A percentile compares a stretch with the other conserved stretches of the same genome.
Conservation (phyloP, 2,797 vertebrate species). For the Tapera naevia region DNA sequence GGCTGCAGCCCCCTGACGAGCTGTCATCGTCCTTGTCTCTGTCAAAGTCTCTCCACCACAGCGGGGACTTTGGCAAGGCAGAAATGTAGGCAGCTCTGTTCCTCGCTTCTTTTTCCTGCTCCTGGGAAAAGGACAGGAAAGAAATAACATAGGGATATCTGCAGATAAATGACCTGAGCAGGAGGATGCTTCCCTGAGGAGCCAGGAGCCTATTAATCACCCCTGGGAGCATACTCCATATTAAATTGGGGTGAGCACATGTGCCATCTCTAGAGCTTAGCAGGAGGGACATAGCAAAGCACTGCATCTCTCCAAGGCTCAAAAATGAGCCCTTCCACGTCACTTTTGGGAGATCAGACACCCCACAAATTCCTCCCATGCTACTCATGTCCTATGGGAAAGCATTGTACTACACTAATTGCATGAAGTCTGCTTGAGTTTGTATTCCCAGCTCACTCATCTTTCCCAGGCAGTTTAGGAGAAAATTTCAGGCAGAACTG, state of each 20-base stretch:
- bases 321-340: not conserved
- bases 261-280: not conserved
- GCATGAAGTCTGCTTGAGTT: not conserved
- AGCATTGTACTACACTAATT: not conserved
- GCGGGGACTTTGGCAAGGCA: constrained; percentile 70
- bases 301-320: not conserved
- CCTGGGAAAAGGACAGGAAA: constrained; percentile 58
- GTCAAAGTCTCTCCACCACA: constrained; percentile 81
- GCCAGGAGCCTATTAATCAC: not conserved
- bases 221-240: not conserved
- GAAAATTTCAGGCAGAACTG: not conserved
- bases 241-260: not conserved
- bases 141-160: not conserved
- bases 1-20: constrained; percentile 73
- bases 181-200: not conserved
- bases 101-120: constrained; percentile 82
- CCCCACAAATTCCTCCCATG: not conserved
- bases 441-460: not conserved
- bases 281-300: not conserved
- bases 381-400: not conserved
- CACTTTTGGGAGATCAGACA: not conserved
- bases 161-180: not conserved
- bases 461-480: not conserved
- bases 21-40: constrained; percentile 78
- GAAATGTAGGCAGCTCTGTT: constrained; percentile 78